phyloP scores from a whole-genome alignment of 2,888 invertebrate species.

The Drosophila emarginata region DNA sequence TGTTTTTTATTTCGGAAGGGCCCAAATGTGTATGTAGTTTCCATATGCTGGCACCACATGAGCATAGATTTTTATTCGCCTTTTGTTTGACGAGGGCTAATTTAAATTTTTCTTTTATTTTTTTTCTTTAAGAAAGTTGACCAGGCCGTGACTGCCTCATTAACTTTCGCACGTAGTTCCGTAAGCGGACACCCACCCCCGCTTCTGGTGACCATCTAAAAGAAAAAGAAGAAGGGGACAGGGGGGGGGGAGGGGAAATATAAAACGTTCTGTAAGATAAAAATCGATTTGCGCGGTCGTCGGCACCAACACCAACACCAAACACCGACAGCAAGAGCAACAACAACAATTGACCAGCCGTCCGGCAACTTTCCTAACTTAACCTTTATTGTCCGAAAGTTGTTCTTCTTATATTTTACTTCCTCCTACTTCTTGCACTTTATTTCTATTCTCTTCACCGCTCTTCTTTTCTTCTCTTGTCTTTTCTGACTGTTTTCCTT shows the following conservation, averaged over 20 bases:
- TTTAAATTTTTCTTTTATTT: constrained; percentile 62
- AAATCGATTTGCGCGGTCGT: constrained; percentile 78
- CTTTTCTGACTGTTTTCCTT: constrained; percentile 9
- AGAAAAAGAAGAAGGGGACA: not conserved
- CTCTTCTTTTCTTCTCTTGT: no score
- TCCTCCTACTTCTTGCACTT: constrained; percentile 34
- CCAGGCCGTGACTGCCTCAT: constrained; percentile 70
- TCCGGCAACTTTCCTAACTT: constrained; percentile 72
- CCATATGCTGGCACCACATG: constrained; percentile 54
- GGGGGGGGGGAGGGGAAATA: not conserved
- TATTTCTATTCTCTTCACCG: no score
- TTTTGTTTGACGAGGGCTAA: constrained; percentile 48
- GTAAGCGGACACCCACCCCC: constrained; percentile 12
- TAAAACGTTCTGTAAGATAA: constrained; percentile 58
- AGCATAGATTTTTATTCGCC: constrained; percentile 55
- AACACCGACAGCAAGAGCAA: not conserved
- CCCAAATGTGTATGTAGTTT: constrained; percentile 4
- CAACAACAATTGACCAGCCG: constrained; percentile 26
- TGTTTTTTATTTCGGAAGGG: constrained; percentile 26
- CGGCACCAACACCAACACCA: constrained; percentile 48
- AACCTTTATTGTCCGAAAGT: constrained; percentile 76
- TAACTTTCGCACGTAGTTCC: constrained; percentile 70
- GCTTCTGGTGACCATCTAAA: not conserved
- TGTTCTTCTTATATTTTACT: constrained; percentile 63
- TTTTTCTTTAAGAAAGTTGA: constrained; percentile 68